Base-by-base conservation (phyloP, 2,797 vertebrate genomes). In the Muscicapa striata region DNA sequence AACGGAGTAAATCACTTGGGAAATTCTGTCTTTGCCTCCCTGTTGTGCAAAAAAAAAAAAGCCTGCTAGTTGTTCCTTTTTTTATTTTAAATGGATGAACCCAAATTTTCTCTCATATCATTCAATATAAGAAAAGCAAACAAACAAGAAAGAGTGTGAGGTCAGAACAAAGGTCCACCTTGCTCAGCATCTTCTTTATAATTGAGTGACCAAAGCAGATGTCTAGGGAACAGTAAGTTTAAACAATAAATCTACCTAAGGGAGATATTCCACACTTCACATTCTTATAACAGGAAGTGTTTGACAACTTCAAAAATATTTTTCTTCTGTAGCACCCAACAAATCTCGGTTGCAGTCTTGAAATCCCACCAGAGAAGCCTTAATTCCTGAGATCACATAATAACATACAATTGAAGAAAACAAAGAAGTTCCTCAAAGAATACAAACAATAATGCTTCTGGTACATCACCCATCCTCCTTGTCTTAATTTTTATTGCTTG, bases 221-320 rank as follows among this genome's bases (percentile, higher is more conserved):
- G 69, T 59, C 87, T 89, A 80, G 36, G 59, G 76, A 96, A 88
- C 11, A 75, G 62, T 51, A 59, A 91, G 82, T 93, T 94, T 86
- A 93, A 94, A 94, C 86, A 95, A 94, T 93, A 93, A 72, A 93
- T 89, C 76, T 68, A 62, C 96, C 95, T 62, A 73, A 93, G 94
- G 93, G 91, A 84, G 79, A 90, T 88, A 91, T 58, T 78, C 94
- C 78, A 90, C 91, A 94, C 89, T 95, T 95, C 75, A 93, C 91
- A 94, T 61, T 75, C 46, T 89, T 93, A 87, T 13, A 94, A 73
- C 58, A 89, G 55, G 72, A 95, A 94, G 89, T 55, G 58, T 92
- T 89, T 91, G 92, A 93, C 95, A 96, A 94, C 72, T 95, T 94
- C 40, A 83, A 85, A 94, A 96, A 93, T 89, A 94, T 92, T 94